A percentile compares a stretch with the other conserved stretches of the same genome.
These are phyloP conservation scores for Bombus difficillimus DNA, from an alignment of 1,140 invertebrate genomes.

Conservation along the genomic window DNA sequence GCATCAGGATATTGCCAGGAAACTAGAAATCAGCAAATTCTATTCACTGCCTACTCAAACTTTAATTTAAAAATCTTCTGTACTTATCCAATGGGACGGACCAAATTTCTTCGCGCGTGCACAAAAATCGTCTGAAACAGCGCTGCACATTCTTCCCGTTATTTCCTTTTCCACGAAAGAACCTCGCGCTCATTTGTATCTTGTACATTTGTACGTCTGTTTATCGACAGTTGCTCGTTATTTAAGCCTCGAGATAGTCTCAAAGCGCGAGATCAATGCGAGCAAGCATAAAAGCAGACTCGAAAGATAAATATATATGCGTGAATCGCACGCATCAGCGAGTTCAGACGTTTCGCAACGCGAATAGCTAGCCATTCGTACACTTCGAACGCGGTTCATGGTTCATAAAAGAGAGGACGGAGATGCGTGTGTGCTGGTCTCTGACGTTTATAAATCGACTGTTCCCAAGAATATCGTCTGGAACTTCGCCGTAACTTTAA, in stretches of 20 bases:
- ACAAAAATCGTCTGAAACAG: background rate
- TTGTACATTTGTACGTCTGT: background rate
- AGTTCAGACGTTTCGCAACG: slow-evolving; percentile 16
- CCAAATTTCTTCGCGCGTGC: background rate
- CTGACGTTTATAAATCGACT: slow-evolving; percentile 30
- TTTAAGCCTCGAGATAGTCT: slow-evolving; percentile 21
- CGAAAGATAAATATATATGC: slow-evolving; percentile 29
- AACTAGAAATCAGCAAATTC: too few species aligned
- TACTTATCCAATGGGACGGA: background rate
- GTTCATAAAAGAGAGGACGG: slow-evolving; percentile 22
- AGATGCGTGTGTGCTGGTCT: slow-evolving; percentile 2
- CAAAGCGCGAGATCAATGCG: slow-evolving; percentile 29
- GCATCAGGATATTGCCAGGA: too few species aligned
- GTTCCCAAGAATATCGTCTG: background rate
- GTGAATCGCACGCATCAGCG: background rate
- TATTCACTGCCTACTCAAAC: too few species aligned
- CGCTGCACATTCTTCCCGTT: background rate
- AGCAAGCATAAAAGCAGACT: slow-evolving; percentile 12
- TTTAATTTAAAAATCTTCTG: too few species aligned
- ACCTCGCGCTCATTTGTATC: background rate
- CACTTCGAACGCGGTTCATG: slow-evolving; percentile 13
- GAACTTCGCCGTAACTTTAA: background rate
- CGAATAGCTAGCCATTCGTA: slow-evolving; percentile 22
- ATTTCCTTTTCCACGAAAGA: background rate
- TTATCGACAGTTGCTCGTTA: slow-evolving; percentile 24